These are phyloP conservation scores for Pomacea canaliculata DNA, from an alignment of 2,888 invertebrate genomes.

Conservation along the genomic window DNA sequence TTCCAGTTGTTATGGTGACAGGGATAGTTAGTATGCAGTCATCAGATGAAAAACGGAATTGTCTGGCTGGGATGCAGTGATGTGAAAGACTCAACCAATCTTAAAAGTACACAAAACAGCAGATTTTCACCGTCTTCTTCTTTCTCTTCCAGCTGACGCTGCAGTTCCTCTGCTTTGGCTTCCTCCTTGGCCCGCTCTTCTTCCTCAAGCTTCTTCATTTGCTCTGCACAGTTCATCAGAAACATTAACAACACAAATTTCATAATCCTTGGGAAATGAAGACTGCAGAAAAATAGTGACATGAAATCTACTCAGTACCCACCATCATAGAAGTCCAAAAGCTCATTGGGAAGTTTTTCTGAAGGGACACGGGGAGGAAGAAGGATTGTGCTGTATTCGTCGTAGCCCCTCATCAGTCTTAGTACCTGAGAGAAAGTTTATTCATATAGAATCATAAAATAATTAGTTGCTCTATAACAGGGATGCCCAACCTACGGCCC, in stretches of 20 bases:
- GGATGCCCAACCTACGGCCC: too few species aligned
- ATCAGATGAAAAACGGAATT: too few species aligned
- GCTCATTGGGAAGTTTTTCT: slow-evolving; percentile 69
- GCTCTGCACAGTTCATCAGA: slow-evolving; percentile 49
- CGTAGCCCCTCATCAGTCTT: slow-evolving; percentile 69
- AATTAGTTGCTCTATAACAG: not conserved
- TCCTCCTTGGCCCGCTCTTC: slow-evolving; percentile 57
- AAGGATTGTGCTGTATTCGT: slow-evolving; percentile 68
- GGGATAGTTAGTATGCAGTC: too few species aligned
- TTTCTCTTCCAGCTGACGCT: slow-evolving; percentile 48
- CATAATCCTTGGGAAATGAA: not conserved
- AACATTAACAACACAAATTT: not conserved
- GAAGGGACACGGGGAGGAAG: slow-evolving; percentile 66
- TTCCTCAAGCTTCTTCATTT: slow-evolving; percentile 66
- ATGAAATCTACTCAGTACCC: not conserved
- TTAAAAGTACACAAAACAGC: too few species aligned
- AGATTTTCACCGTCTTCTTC: slow-evolving; percentile 29
- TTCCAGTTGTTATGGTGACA: too few species aligned
- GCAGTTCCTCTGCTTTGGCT: slow-evolving; percentile 54
- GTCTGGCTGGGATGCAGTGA: too few species aligned
- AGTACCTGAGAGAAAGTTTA: slow-evolving; percentile 55
- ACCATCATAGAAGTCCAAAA: slow-evolving; percentile 69
- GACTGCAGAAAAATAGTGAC: not conserved
- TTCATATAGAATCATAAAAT: not conserved
- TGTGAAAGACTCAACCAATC: too few species aligned